Conservation (phyloP, 2,797 vertebrate genomes). For the Salarias fasciatus region DNA sequence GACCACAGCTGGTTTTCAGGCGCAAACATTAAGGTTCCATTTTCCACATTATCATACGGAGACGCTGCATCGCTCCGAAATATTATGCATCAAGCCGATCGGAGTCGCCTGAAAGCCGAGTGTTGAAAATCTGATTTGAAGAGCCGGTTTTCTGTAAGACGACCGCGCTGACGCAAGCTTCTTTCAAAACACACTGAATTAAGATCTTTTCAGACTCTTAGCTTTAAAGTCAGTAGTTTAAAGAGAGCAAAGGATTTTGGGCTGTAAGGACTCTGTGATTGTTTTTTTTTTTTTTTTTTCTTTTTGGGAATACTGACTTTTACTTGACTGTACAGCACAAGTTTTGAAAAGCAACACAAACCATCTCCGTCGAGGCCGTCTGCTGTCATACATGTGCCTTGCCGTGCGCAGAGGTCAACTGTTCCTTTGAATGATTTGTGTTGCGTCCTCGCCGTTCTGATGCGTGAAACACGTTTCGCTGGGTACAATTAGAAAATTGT, state of each 20-base stretch:
- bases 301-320: not conserved
- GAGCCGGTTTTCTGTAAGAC: slow-evolving; percentile 17
- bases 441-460: not conserved
- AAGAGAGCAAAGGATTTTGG: slow-evolving; percentile 23
- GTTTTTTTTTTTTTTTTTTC: slow-evolving; percentile 2
- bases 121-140: no score
- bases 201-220: slow-evolving; percentile 20
- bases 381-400: not conserved
- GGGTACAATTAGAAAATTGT: not conserved
- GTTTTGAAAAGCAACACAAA: slow-evolving; percentile 13
- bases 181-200: slow-evolving; percentile 40
- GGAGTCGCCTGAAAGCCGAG: no score
- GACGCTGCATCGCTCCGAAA: not conserved
- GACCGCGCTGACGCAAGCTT: slow-evolving; percentile 9
- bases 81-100: no score
- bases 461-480: slow-evolving; percentile 1
- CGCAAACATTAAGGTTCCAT: slow-evolving; percentile 36
- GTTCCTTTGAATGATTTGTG: not conserved
- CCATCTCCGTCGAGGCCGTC: not conserved
- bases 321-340: not conserved
- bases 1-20: slow-evolving; percentile 29
- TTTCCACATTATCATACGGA: slow-evolving; percentile 32
- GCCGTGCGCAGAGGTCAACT: slow-evolving; percentile 4
- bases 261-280: slow-evolving; percentile 2
- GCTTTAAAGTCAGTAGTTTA: slow-evolving; percentile 25